These are phyloP conservation scores for Tragelaphus imberbis DNA, from an alignment of 2,113 vertebrate genomes.

Conservation along the genomic window DNA sequence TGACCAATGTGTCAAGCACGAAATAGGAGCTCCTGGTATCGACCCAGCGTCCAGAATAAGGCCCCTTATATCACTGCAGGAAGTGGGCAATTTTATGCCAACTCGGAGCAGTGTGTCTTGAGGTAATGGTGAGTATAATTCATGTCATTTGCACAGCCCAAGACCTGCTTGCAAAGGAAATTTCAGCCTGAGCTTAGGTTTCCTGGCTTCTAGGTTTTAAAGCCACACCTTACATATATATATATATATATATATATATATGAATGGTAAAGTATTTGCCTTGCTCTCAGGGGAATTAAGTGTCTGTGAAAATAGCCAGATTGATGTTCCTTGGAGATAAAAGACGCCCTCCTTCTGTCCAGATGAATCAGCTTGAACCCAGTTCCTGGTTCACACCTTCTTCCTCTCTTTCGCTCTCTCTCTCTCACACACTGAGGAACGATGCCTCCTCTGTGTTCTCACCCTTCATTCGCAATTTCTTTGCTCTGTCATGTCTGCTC, in stretches of 20 bases:
- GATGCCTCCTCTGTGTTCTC: background rate
- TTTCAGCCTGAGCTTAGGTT: constrained; percentile 33
- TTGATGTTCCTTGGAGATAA: background rate
- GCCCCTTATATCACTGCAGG: constrained; percentile 35
- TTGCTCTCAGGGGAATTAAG: background rate
- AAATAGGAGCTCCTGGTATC: background rate
- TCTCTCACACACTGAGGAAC: rapidly evolving
- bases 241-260: constrained; percentile 3
- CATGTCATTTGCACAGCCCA: background rate
- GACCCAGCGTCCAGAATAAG: background rate
- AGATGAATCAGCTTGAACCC: background rate
- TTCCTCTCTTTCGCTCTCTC: rapidly evolving
- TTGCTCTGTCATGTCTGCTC: background rate
- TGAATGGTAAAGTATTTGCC: constrained; percentile 24
- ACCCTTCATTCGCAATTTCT: background rate
- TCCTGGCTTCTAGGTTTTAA: background rate
- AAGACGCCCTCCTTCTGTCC: background rate
- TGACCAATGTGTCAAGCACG: background rate
- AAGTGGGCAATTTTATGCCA: constrained; percentile 64
- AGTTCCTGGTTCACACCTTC: rapidly evolving
- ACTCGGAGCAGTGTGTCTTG: constrained; percentile 35
- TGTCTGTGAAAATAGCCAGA: background rate
- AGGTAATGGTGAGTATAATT: constrained; percentile 59
- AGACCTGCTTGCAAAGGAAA: constrained; percentile 15
- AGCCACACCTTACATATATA: background rate